These are phyloP conservation scores for Intellagama lesueurii DNA, from an alignment of 2,797 vertebrate species.

Conservation along the genomic window DNA sequence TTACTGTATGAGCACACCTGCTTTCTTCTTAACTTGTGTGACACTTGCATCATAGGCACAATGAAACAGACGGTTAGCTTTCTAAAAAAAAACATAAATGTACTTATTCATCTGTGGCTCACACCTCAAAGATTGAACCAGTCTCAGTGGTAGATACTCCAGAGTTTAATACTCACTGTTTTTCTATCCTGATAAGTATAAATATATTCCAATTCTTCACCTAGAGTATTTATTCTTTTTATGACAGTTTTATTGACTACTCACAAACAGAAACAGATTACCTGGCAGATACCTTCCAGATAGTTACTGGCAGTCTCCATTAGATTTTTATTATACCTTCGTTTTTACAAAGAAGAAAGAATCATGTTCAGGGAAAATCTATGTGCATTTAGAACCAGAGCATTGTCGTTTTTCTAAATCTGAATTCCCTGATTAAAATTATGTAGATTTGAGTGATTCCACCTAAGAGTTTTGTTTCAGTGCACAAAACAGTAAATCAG, in stretches of 20 bases:
- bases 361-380: not conserved
- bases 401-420: not conserved
- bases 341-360: not conserved
- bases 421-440: not conserved
- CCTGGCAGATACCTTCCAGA: no score
- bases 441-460: not conserved
- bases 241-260: not conserved
- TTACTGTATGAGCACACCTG: not conserved
- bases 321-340: not conserved
- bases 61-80: no score
- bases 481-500: not conserved
- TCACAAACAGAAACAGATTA: not conserved
- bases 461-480: not conserved
- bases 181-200: not conserved
- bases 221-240: not conserved
- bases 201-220: not conserved
- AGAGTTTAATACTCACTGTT: no score
- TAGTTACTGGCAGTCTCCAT: not conserved
- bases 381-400: not conserved
- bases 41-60: not conserved
- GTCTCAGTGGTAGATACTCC: not conserved
- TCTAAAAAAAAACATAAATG: no score
- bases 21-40: not conserved
- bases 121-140: not conserved
- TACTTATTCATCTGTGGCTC: not conserved